A percentile compares a stretch with the other conserved stretches of the same genome.
Evolutionary conservation across 2,888 invertebrate genomes (phyloP).

Genomic region (Holacanthella duospinosa): DNA sequence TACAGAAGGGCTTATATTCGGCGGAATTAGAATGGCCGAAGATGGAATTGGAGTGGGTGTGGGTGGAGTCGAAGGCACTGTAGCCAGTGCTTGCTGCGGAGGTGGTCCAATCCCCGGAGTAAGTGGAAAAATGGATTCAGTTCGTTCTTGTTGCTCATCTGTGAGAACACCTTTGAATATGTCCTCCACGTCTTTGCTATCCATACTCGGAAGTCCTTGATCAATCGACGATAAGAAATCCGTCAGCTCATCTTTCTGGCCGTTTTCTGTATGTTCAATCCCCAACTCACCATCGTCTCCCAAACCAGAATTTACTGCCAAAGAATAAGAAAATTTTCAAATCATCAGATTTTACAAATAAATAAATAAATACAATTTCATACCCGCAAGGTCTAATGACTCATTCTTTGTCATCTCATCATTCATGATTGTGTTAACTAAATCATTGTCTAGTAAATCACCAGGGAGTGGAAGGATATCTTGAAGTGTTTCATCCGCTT

Average conservation of each 20-base stretch:
- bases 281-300: conserved; percentile 28
- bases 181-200: conserved; percentile 81
- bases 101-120: background rate
- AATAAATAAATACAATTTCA: too few relatives aligned
- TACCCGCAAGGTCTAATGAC: conserved; percentile 46
- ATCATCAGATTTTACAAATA: background rate
- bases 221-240: conserved; percentile 56
- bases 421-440: conserved; percentile 58
- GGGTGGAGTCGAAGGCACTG: conserved; percentile 10
- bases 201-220: conserved; percentile 64
- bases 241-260: conserved; percentile 58
- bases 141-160: conserved; percentile 65
- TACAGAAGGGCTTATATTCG: background rate
- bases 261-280: conserved; percentile 23
- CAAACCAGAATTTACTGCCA: conserved; percentile 14
- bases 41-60: conserved; percentile 6
- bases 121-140: conserved; percentile 48
- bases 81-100: conserved; percentile 18
- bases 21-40: background rate
- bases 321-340: background rate
- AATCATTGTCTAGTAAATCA: conserved; percentile 55
- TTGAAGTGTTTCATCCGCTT: conserved; percentile 50
- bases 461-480: conserved; percentile 55
- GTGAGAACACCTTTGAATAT: conserved; percentile 80
- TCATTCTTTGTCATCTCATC: conserved; percentile 49